Conservation (phyloP, 1,140 invertebrate species). For the Heliconius nattereri region DNA sequence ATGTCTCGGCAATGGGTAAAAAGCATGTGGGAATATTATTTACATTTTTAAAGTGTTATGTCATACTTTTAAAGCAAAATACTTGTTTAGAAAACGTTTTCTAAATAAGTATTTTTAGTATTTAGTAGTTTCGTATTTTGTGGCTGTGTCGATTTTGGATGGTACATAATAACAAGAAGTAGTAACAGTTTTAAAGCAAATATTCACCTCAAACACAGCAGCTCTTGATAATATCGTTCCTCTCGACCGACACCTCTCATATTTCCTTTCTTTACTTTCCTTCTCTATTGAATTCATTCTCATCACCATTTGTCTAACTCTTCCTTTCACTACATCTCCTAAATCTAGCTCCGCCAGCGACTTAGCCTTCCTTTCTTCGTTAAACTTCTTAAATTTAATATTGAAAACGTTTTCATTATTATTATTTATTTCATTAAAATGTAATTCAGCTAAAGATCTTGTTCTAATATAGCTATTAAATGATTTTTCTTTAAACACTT, state of each 20-base stretch:
- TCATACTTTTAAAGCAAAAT: too few species aligned
- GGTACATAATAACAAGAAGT: background rate
- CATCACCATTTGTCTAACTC: conserved; percentile 54
- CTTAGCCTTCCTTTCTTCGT: conserved; percentile 45
- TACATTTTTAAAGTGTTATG: too few species aligned
- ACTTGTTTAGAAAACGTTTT: too few species aligned
- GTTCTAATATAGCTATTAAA: background rate
- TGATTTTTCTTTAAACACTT: background rate
- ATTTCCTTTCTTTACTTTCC: conserved; percentile 40
- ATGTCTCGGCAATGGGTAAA: too few species aligned
- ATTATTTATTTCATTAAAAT: background rate
- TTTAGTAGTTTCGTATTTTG: too few species aligned
- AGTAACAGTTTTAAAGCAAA: background rate
- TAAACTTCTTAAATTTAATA: conserved; percentile 16
- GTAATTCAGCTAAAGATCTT: background rate
- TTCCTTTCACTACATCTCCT: conserved; percentile 54
- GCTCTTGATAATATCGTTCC: conserved; percentile 61
- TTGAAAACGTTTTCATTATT: background rate
- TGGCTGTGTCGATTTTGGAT: too few species aligned
- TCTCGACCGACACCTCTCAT: conserved; percentile 44
- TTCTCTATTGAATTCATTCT: conserved; percentile 61
- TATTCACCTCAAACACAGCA: conserved; percentile 64
- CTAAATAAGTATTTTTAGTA: too few species aligned
- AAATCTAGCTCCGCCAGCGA: conserved; percentile 60
- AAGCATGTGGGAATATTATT: too few species aligned